Base-by-base conservation (phyloP, 2,888 invertebrate species). In the Cerastis leucographa region DNA sequence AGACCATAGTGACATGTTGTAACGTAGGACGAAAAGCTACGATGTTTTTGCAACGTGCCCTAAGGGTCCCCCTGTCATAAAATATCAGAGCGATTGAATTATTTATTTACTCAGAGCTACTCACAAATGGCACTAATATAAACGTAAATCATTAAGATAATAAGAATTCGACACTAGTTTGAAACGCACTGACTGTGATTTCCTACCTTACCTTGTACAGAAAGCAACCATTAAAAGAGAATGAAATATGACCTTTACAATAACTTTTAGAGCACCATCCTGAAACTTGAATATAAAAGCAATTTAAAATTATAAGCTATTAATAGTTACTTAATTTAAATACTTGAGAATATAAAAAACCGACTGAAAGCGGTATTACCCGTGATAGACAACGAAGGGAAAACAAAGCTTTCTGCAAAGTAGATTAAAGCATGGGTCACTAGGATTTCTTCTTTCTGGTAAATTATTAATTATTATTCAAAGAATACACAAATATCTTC, bases 11-110 rank as follows among this genome's bases (percentile, higher is more conserved):
- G 88, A 90, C 90, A 87, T 91, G 90, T 90, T 90, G 91, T 90
- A 92, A 92, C 91, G 90, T 92, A 92, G 91, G 91, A 90, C 91
- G 51, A 81, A 75, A 85, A 81, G 87, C 86, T 84, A 88, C 84
- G 83, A 81, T 80, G 81, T 86, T 82, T n/a, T 85, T 78, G 74
- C 69, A 78, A 86, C 49, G 79, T 78, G 87, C 90, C 88, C 89
- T 91, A 85, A 88, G 81, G 87, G 84, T 85, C 87, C 83, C 83
- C 77, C 77, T 62, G 51, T 75, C 54, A 74, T 61, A 59, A 62
- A 59, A 71, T 54, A 65, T 61, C 25, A 14, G 14, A 61, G 14
- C 3, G 12, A 64, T 42, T 40, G 14, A 64, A 12, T 64, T 42
- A 42, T 29, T 29, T 29, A 42, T 8, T 35, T 35, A 3, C 35